Evolutionary conservation across 2,113 vertebrate genomes (phyloP).

Genomic region (Elephantulus edwardii): DNA sequence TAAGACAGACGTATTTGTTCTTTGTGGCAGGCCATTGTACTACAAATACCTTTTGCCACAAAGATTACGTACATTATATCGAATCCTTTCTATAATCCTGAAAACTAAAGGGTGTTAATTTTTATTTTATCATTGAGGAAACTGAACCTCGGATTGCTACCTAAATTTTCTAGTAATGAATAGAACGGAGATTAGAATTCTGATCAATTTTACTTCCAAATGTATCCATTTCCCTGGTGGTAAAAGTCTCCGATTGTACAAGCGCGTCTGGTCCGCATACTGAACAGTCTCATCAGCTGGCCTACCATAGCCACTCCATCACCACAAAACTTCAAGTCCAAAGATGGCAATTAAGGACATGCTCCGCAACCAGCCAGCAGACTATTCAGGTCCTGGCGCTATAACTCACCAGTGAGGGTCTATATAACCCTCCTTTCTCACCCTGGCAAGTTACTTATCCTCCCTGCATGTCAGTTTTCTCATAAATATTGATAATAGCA

Average conservation of each 20-base stretch:
- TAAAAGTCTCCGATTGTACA: background rate
- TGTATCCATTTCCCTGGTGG: background rate
- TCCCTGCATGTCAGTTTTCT: background rate
- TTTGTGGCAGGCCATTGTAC: too few species aligned
- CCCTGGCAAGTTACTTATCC: background rate
- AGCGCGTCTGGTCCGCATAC: background rate
- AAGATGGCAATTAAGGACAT: background rate
- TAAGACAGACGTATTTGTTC: too few species aligned
- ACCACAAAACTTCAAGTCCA: background rate
- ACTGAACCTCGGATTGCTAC: background rate
- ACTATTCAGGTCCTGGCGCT: background rate
- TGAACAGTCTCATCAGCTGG: background rate
- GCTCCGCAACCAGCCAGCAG: background rate
- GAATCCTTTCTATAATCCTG: background rate
- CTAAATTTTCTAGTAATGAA: background rate
- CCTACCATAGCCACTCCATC: background rate
- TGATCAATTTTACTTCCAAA: background rate
- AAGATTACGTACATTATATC: background rate
- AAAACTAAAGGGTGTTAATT: conserved; percentile 1
- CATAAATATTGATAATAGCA: background rate
- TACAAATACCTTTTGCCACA: too few species aligned
- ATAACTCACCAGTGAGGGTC: background rate
- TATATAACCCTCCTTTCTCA: background rate
- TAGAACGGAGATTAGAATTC: background rate
- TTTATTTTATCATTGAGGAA: background rate